phyloP scores from a whole-genome alignment of 2,113 vertebrate species.

The Oreocharis arfaki region DNA sequence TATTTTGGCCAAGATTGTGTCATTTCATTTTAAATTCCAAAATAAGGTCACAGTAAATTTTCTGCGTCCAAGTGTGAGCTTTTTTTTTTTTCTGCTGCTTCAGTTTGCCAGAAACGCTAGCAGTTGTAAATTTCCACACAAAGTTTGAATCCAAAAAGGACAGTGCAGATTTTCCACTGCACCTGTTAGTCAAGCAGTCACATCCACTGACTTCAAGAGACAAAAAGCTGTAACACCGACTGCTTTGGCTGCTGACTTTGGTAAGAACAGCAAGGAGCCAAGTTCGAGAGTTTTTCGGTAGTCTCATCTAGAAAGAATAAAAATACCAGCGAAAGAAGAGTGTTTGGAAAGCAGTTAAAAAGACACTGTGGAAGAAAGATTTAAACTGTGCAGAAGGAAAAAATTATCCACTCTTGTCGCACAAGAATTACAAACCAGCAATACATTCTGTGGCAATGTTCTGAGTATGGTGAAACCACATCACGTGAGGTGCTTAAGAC shows the following conservation, averaged over 20 bases:
- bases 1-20: not conserved
- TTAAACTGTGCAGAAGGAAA: not conserved
- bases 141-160: not conserved
- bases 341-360: not conserved
- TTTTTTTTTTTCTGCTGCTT: not conserved
- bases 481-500: not conserved
- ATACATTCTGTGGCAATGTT: not conserved
- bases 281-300: not conserved
- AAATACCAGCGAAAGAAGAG: not conserved
- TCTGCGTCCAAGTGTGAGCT: not conserved
- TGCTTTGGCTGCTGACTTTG: not conserved
- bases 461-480: not conserved
- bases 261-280: not conserved
- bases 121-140: not conserved
- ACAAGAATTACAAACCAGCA: not conserved
- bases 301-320: not conserved
- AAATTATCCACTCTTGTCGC: not conserved
- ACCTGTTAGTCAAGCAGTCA: not conserved
- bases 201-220: not conserved
- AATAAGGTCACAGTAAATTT: not conserved
- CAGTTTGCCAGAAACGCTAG: not conserved
- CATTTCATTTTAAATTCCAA: not conserved
- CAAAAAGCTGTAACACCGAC: accelerated
- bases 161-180: slow-evolving; percentile 1
- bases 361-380: not conserved